Evolutionary conservation across 35 echinoderm and acorn worm genomes (phyloP), one percentile per base, ranked within the genome.

Genomic region (Lytechinus pictus): DNA sequence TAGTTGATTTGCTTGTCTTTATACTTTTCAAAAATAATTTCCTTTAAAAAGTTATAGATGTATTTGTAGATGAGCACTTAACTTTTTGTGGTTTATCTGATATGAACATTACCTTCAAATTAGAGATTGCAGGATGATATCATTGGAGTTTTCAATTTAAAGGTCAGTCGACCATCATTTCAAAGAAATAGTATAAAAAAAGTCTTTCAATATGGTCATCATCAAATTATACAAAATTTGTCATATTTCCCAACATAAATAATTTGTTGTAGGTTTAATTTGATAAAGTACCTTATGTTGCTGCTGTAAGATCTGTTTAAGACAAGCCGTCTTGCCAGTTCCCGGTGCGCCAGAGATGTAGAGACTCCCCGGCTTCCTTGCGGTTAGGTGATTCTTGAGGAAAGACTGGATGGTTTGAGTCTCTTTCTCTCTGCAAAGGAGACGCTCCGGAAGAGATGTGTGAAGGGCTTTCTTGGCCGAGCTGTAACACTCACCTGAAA

Each of bases 341-440:
- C 98, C 98, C 12, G 98, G 98, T 27, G 98, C 98, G 53, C 98
- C 98, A 11, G 98, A 99, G 11, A 99, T 97, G 55, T 99, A 99
- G 54, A 99, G 55, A 95, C 98, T 99, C 6, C 97, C 98, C 16
- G 98, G 95, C 86, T 96, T 97, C 86, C 95, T 94, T 54, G 94
- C 92, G 3, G 94, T n/a, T 24, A 99, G 66, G 91, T 99, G 98
- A 55, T 94, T 54, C 9, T 95, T 94, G 21, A 99, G 89, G 95
- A 99, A 99, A 29, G 89, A 89, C 12, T 94, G 91, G 24, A 99
- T 97, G 13, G 87, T 87, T 14, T 94, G 89, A 27, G 95, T 92
- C 89, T 99, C 98, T 61, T 97, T 98, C 9, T 99, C 97, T 96
- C 98, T 57, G 54, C 98, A 99, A 0, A 99, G 91, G 4, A 98